A percentile compares a stretch with the other conserved stretches of the same genome.
Conservation (phyloP, 2,797 vertebrate genomes). For the Miichthys miiuy region DNA sequence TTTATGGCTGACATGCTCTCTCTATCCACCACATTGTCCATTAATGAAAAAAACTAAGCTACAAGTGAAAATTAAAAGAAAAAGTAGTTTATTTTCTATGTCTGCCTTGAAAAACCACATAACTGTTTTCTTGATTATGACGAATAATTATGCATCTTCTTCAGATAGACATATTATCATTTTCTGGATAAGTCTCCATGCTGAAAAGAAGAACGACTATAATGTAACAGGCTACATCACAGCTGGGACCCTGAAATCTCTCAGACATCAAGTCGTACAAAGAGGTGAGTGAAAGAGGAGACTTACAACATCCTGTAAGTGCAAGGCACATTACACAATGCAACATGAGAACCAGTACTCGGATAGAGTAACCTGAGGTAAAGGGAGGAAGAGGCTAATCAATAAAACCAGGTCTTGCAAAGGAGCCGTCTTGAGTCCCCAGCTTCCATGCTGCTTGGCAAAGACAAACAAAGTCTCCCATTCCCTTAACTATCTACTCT, state of each 20-base stretch:
- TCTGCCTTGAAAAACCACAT: constrained; percentile 6
- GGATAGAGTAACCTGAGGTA: constrained; percentile 61
- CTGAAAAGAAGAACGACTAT: constrained; percentile 24
- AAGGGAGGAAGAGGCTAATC: constrained; percentile 44
- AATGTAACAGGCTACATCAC: constrained; percentile 25
- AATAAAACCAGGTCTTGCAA: constrained; percentile 44
- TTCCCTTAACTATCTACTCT: constrained; percentile 55
- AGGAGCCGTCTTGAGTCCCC: constrained; percentile 35
- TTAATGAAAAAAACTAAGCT: neutral
- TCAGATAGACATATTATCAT: constrained; percentile 35
- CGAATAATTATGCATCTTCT: constrained; percentile 31
- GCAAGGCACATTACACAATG: constrained; percentile 33
- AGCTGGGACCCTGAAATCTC: constrained; percentile 15
- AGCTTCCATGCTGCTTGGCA: constrained; percentile 54
- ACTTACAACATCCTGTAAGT: constrained; percentile 41
- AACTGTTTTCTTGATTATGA: constrained; percentile 12
- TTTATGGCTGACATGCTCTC: neutral
- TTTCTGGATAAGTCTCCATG: constrained; percentile 8
- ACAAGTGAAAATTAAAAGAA: neutral
- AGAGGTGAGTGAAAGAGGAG: constrained; percentile 42
- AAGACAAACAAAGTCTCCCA: constrained; percentile 58
- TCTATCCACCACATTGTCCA: neutral
- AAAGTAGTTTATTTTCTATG: neutral
- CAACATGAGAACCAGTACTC: constrained; percentile 50
- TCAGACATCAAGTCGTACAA: constrained; percentile 29